Percentiles rank a stretch among this genome's conserved stretches.
Evolutionary conservation across 2,888 invertebrate genomes (phyloP).

Genomic region (Hemithea aestivaria): DNA sequence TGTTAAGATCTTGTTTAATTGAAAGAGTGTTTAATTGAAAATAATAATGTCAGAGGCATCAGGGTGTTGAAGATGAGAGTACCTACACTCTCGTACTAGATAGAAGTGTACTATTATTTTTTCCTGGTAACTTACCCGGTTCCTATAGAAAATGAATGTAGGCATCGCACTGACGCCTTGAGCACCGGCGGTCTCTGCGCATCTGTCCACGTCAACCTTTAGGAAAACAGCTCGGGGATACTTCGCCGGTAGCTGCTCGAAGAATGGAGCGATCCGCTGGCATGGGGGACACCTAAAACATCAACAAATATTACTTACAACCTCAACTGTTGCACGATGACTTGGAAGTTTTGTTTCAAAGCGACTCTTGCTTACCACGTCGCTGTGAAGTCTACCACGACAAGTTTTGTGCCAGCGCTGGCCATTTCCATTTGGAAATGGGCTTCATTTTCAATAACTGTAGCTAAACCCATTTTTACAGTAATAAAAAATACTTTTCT

Average conservation of each 20-base stretch:
- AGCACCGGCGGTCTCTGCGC: constrained; percentile 90
- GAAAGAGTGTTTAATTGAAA: too few relatives aligned
- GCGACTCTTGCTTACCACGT: constrained; percentile 85
- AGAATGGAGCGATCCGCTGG: constrained; percentile 94
- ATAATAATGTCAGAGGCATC: too few relatives aligned
- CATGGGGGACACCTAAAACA: constrained; percentile 96
- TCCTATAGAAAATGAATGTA: constrained; percentile 97
- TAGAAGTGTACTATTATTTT: neutral
- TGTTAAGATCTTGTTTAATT: too few relatives aligned
- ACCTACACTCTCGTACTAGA: too few relatives aligned
- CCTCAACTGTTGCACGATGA: constrained; percentile 43
- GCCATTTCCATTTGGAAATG: constrained; percentile 92
- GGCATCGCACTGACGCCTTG: constrained; percentile 98
- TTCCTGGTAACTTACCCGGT: constrained; percentile 74
- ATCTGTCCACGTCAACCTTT: constrained; percentile 97
- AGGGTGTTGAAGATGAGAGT: too few relatives aligned
- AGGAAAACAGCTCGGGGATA: constrained; percentile 94
- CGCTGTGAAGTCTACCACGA: constrained; percentile 97
- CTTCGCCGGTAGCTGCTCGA: constrained; percentile 91
- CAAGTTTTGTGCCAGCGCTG: constrained; percentile 91
- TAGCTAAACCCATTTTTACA: constrained; percentile 77
- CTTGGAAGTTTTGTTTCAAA: constrained; percentile 46
- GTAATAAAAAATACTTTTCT: constrained; percentile 19
- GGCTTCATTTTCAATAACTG: constrained; percentile 84
- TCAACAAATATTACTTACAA: constrained; percentile 24